Evolutionary conservation across 2,113 vertebrate species (phyloP), one percentile per base, ranked within the genome.

Genomic region (Phylloscopus trochilus): DNA sequence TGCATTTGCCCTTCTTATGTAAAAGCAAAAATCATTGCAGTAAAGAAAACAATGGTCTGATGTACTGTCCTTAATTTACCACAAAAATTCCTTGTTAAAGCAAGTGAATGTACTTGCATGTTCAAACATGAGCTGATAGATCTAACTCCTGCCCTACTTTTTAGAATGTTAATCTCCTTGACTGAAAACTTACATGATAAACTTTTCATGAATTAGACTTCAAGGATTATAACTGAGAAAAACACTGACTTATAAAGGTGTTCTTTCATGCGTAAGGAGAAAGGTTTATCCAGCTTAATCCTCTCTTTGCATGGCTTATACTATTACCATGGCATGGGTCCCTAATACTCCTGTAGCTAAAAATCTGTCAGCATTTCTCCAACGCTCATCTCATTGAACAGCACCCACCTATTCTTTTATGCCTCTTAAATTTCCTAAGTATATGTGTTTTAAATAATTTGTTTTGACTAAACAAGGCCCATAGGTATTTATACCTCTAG

Each of bases 201-300:
- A 95, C 81, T 93, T 96, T 94, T 95, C 68, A 90, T 95, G 89
- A 90, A 83, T 91, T 93, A 58, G 69, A 74, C 88, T 94, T 91
- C 58, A 73, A 94, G 83, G 72, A 96, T 91, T 94, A 91, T 76
- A 93, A 88, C 75, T 83, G 82, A 95, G 91, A 83, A 93, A 93
- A 94, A 69, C 37, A 85, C 13, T 79, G 77, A 83, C 83, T 90
- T 95, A 64, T 27, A 95, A 92, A 95, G 66, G 75, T 94, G 86
- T 74, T 95, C 88, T 96, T 95, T 97, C 90, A 96, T 82, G 95
- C 15, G 0, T 92, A 88, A 95, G 51, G 81, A 91, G 75, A 93
- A 93, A 93, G 86, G 66, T 92, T 97, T 95, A 95, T 91, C 83
- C 62, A 82, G 85, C 69, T 92, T 97, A 93, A 97, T 95, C 91